phyloP scores from a whole-genome alignment of 1,140 invertebrate genomes.

The Atta colombica region DNA sequence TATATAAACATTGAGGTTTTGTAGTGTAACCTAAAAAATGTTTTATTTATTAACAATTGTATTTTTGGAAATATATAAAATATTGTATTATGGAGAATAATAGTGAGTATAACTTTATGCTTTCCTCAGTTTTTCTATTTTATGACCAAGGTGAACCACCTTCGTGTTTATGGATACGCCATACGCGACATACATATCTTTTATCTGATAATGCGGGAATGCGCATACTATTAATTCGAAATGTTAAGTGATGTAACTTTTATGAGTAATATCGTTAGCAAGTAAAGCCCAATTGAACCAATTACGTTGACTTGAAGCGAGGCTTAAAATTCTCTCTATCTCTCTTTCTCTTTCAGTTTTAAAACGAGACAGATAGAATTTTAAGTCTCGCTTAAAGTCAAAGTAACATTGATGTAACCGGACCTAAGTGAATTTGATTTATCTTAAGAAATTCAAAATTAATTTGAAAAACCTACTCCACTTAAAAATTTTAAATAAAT shows the following conservation, averaged over 20 bases:
- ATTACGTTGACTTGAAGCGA: too few species aligned
- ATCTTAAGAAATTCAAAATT: too few species aligned
- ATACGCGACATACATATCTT: constrained; percentile 10
- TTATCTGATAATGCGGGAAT: not conserved
- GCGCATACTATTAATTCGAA: not conserved
- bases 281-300: not conserved
- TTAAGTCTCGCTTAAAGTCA: too few species aligned
- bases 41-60: not conserved
- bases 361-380: too few species aligned
- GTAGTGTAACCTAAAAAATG: not conserved
- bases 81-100: not conserved
- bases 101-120: not conserved
- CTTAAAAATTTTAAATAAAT: too few species aligned
- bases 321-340: too few species aligned
- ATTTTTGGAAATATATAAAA: not conserved
- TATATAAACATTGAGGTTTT: not conserved
- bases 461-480: too few species aligned
- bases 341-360: too few species aligned
- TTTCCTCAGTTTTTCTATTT: constrained; percentile 14
- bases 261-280: not conserved
- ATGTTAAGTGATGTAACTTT: not conserved
- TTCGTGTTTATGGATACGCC: constrained; percentile 46
- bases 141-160: constrained; percentile 50
- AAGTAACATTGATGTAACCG: too few species aligned
- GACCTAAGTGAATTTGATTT: not conserved